phyloP scores from a whole-genome alignment of 1,140 invertebrate genomes.

The Musca vetustissima region DNA sequence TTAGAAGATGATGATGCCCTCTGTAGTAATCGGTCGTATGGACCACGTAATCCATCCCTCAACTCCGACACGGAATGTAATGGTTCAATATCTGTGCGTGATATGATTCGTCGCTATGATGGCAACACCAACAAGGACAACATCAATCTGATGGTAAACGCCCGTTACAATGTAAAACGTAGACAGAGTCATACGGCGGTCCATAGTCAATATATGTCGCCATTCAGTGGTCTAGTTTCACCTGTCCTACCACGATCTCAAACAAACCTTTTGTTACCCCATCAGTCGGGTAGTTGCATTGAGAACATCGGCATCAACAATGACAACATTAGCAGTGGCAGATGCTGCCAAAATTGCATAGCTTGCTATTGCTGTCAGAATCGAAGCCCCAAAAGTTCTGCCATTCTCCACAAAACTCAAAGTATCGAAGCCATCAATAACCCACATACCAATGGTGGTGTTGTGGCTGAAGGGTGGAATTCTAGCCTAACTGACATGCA shows the following conservation, averaged over 20 bases:
- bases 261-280: too few species aligned
- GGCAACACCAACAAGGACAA: background rate
- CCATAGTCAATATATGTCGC: too few species aligned
- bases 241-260: too few species aligned
- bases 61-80: conserved; percentile 16
- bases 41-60: background rate
- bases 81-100: conserved; percentile 23
- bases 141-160: too few species aligned
- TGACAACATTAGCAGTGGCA: background rate
- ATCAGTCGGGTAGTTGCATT: too few species aligned
- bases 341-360: background rate
- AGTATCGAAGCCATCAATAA: background rate
- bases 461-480: too few species aligned
- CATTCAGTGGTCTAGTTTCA: too few species aligned
- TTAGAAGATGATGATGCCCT: conserved; percentile 23
- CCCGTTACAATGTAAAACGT: too few species aligned
- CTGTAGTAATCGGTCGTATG: conserved; percentile 13
- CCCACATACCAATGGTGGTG: background rate
- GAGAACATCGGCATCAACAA: background rate
- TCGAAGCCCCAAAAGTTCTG: conserved; percentile 7
- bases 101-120: conserved; percentile 27
- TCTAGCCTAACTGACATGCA: background rate
- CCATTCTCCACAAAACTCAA: background rate
- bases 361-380: conserved; percentile 1
- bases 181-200: too few species aligned